Evolutionary conservation across 2,113 vertebrate genomes (phyloP).

Genomic region (Bubalus kerabau): DNA sequence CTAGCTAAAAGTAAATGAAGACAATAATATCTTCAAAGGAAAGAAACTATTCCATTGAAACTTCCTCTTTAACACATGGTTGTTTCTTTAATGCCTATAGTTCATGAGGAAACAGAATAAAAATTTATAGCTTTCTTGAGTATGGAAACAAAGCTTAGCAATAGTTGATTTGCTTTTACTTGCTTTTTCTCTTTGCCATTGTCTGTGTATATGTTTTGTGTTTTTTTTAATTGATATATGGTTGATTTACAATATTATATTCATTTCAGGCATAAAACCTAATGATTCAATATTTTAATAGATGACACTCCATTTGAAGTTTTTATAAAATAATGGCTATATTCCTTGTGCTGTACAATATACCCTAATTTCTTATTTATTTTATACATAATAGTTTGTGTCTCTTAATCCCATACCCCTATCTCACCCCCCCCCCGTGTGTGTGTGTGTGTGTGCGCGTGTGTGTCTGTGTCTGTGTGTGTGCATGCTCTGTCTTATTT

Average conservation of each 20-base stretch:
- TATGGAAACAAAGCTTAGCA: background rate
- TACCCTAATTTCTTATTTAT: background rate
- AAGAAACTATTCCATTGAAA: background rate
- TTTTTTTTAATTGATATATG: background rate
- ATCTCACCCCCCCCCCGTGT: background rate
- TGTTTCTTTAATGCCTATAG: background rate
- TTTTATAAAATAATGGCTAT: background rate
- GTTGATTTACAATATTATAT: background rate
- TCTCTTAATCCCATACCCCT: background rate
- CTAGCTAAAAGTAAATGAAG: background rate
- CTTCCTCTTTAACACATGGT: background rate
- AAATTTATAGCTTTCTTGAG: background rate
- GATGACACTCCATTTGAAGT: background rate
- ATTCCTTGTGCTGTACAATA: background rate
- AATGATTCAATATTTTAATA: background rate
- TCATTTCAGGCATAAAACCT: background rate
- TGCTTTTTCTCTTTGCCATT: background rate
- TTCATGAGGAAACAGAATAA: background rate
- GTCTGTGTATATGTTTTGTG: background rate
- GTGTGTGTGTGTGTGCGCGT: background rate
- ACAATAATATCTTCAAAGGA: background rate
- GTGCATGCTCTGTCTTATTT: background rate
- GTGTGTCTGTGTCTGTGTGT: background rate
- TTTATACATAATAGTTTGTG: background rate
- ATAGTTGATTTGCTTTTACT: background rate